These are phyloP conservation scores for Salvelinus namaycush DNA, from an alignment of 2,113 vertebrate genomes.

Conservation along the genomic window DNA sequence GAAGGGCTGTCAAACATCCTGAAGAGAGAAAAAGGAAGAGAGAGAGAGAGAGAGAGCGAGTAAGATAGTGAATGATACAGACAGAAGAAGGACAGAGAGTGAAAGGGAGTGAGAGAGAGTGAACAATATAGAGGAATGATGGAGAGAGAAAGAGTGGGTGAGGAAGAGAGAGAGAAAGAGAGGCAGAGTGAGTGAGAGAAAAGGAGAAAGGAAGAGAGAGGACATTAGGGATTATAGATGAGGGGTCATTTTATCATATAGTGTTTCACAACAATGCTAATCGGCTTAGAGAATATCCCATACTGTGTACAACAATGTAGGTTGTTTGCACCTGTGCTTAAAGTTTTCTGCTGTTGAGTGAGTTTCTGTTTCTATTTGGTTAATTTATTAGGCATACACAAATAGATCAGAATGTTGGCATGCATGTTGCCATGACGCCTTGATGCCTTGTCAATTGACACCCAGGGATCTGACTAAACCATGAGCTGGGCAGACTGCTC, in stretches of 20 bases:
- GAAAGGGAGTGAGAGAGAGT: not conserved
- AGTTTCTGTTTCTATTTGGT: no score
- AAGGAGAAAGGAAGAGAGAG: not conserved
- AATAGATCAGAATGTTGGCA: no score
- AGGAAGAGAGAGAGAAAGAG: slow-evolving; percentile 1
- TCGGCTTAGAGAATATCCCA: not conserved
- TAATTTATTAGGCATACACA: no score
- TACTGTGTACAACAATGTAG: not conserved
- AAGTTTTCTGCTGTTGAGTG: no score
- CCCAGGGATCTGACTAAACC: no score
- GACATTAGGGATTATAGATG: not conserved
- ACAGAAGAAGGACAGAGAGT: not conserved
- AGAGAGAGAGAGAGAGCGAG: slow-evolving; percentile 9
- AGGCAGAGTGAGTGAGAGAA: slow-evolving; percentile 11
- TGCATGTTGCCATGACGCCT: no score
- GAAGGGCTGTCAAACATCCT: slow-evolving; percentile 68
- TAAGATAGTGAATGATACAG: not conserved
- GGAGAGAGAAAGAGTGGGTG: not conserved
- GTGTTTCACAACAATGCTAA: not conserved
- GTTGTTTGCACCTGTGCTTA: no score
- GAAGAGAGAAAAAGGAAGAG: slow-evolving; percentile 4
- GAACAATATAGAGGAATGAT: not conserved
- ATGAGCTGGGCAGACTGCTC: no score
- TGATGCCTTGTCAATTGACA: no score
- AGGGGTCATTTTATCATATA: not conserved